phyloP scores from a whole-genome alignment of 2,113 vertebrate species.

The Nyctibius bracteatus region DNA sequence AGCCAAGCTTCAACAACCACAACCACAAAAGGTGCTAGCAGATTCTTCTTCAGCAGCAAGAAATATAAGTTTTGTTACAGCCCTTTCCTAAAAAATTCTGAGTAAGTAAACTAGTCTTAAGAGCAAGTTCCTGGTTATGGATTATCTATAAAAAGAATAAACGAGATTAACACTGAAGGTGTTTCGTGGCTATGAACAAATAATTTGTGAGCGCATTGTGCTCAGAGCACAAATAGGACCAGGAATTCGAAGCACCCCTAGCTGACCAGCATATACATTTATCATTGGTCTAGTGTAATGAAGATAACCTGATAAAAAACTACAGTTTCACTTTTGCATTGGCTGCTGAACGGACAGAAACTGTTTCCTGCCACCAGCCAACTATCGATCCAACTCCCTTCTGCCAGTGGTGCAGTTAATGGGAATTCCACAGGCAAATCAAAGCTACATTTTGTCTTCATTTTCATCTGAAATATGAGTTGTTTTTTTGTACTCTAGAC shows the following conservation, averaged over 20 bases:
- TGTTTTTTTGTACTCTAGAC: slow-evolving; percentile 73
- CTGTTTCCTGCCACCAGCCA: slow-evolving; percentile 68
- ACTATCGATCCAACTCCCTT: slow-evolving; percentile 80
- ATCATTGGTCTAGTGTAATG: slow-evolving; percentile 78
- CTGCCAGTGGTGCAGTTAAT: slow-evolving; percentile 74
- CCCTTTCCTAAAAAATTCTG: slow-evolving; percentile 37
- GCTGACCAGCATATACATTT: slow-evolving; percentile 65
- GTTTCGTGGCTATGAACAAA: slow-evolving; percentile 66
- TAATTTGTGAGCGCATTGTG: slow-evolving; percentile 42
- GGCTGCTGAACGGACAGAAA: slow-evolving; percentile 79
- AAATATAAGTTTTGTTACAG: slow-evolving; percentile 13
- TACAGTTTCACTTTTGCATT: slow-evolving; percentile 81
- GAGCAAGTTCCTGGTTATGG: slow-evolving; percentile 45
- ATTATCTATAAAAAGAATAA: slow-evolving; percentile 66
- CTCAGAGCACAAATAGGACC: slow-evolving; percentile 16
- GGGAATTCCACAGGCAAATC: slow-evolving; percentile 75
- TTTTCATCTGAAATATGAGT: slow-evolving; percentile 79
- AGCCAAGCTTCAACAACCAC: background rate
- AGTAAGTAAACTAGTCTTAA: slow-evolving; percentile 31
- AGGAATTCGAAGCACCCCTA: slow-evolving; percentile 56
- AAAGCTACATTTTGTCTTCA: slow-evolving; percentile 74
- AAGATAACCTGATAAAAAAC: slow-evolving; percentile 85
- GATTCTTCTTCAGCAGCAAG: background rate
- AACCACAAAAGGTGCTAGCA: background rate
- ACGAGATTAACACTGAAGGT: slow-evolving; percentile 43